Evolutionary conservation across 2,797 vertebrate genomes (phyloP), one percentile per base, ranked within the genome.

Genomic region (Pipistrellus pipistrellus): DNA sequence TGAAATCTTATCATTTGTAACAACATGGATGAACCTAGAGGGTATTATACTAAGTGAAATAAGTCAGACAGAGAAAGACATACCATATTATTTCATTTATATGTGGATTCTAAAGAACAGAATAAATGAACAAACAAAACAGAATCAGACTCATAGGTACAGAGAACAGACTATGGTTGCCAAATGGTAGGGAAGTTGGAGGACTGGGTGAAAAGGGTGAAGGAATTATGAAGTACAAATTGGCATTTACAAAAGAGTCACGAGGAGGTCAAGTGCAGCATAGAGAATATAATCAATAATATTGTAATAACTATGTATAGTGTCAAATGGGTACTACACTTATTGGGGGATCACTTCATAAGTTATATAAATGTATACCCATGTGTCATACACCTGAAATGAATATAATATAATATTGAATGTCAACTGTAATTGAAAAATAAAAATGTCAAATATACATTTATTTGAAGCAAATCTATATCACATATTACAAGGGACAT

Each of bases 391-490:
- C 20, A 48, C 30, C 20, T 25, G 62, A 83, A 66, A 83, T 48
- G 14, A 83, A 35, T 77, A 53, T 77, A 66, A 32, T 77, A 53
- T 77, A 48, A 77, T 17, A 83, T 25, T 66, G n/a, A 32, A 32
- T 48, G 44, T 66, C 12, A 48, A 44, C 20, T 32, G 30, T 66
- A 83, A 66, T 64, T 83, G 20, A 48, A 66, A 66, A 48, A 48
- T 48, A 48, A 15, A 25, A 32, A 32, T 48, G 21, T 48, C 13
- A 83, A 83, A 66, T 62, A 32, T 14, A 66, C 25, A 59, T 25
- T 85, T 82, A 59, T 25, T 85, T 82, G 55, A 94, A 78, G 21
- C 57, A 87, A 77, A 41, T 68, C 38, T 71, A 51, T 77, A 38
- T 72, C 44, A 12, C 6, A 8, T 53, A 55, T n/a, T 64, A 32